Evolutionary conservation across 2,797 vertebrate genomes (phyloP), one percentile per base, ranked within the genome.

Genomic region (Botia almorhae): DNA sequence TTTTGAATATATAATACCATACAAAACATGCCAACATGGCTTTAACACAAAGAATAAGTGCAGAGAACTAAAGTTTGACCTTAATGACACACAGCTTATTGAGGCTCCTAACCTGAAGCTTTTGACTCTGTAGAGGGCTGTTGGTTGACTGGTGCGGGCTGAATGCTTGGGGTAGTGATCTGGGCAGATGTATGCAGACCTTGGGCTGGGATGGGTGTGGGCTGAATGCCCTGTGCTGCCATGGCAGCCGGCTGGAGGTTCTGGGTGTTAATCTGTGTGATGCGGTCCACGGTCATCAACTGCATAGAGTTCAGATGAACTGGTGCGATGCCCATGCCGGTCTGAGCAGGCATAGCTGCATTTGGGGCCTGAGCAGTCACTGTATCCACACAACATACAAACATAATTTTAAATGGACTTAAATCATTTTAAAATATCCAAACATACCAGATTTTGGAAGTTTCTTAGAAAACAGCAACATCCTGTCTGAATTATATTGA

Each of bases 281-380:
- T 96, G 75, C 98, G 96, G 86, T 99, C 98, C 4, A 99, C 97
- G 0, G 97, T 95, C 97, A 99, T 99, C 90, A 99, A 90, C 91
- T 98, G 97, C 97, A 99, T 99, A 88, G 94, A 96, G 89, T 99
- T 99, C 7, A 99, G 93, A 87, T 98, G 98, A 78, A 99, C 97
- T 0, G 98, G 97, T 10, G 97, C 97, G 81, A 99, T 96, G 0
- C 97, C 97, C 0, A 98, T 96, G 0, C 96, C 93, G 0, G 96
- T 93, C 83, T 96, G 97, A 39, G 95, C 94, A 0, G 97, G 95
- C 86, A 98, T 93, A 4, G 95, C 95, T 0, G 96, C 96, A 86
- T 94, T 98, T 23, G 97, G 96, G 0, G 97, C 96, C 91, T 98
- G 98, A 88, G 97, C 96, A 82, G 96, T 97, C 88, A 97, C 96